phyloP scores from a whole-genome alignment of 1,140 invertebrate species.

The Marisa cornuarietis region DNA sequence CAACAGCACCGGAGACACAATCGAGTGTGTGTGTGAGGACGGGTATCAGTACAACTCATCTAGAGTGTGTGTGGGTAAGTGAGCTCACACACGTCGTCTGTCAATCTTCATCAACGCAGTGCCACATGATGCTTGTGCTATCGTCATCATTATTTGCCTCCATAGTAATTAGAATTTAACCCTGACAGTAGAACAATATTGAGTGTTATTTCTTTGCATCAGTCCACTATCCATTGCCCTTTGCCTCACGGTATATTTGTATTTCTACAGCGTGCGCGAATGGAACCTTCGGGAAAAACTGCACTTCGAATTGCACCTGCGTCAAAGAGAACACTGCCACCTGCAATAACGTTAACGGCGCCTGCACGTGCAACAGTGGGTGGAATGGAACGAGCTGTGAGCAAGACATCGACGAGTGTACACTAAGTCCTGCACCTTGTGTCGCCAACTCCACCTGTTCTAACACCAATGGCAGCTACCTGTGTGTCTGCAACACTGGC shows the following conservation, averaged over 20 bases:
- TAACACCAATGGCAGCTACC: slow-evolving; percentile 15
- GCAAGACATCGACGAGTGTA: too few species aligned
- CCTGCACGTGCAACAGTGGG: slow-evolving; percentile 2
- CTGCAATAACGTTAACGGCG: neutral
- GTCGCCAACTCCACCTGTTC: slow-evolving; percentile 5
- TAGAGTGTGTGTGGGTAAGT: neutral
- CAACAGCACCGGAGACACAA: neutral
- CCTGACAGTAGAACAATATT: too few species aligned
- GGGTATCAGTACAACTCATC: neutral
- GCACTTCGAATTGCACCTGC: neutral
- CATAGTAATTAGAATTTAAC: too few species aligned
- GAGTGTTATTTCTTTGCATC: too few species aligned
- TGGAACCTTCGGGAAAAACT: neutral
- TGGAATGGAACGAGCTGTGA: too few species aligned
- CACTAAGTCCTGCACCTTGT: neutral
- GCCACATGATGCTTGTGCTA: too few species aligned
- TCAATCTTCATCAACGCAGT: too few species aligned
- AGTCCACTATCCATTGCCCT: too few species aligned
- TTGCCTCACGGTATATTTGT: too few species aligned
- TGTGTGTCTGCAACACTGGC: slow-evolving; percentile 2
- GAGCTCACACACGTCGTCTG: too few species aligned
- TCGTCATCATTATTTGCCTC: too few species aligned
- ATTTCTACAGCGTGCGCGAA: too few species aligned
- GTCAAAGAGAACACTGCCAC: neutral
- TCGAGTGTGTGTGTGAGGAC: neutral